Conservation (phyloP, 2,113 vertebrate species). For the Phaethon lepturus region DNA sequence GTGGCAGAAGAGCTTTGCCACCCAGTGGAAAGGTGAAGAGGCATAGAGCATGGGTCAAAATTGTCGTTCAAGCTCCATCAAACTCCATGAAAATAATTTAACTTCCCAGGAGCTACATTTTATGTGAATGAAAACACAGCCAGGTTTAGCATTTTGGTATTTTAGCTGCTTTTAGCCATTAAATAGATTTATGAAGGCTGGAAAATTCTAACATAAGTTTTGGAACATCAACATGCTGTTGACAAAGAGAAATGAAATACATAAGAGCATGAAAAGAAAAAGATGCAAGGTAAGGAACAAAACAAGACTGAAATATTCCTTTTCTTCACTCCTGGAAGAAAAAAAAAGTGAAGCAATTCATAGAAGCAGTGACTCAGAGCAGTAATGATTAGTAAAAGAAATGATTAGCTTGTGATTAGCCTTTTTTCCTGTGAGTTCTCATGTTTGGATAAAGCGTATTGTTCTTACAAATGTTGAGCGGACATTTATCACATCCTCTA, state of each 20-base stretch:
- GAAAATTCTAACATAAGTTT: neutral
- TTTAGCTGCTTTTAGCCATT: neutral
- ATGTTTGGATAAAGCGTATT: slow-evolving; percentile 64
- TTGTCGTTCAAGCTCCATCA: neutral
- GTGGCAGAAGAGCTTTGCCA: neutral
- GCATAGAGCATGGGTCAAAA: neutral
- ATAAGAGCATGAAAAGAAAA: neutral
- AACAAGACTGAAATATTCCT: neutral
- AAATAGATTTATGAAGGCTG: neutral
- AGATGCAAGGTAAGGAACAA: neutral
- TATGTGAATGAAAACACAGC: neutral
- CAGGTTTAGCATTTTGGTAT: neutral
- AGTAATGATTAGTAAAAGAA: slow-evolving; percentile 61
- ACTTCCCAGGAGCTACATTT: neutral
- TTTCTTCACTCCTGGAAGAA: slow-evolving; percentile 5
- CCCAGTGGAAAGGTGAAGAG: neutral
- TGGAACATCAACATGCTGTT: neutral
- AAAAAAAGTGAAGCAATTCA: neutral
- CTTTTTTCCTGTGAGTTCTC: slow-evolving; percentile 59
- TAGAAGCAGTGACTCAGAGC: slow-evolving; percentile 48
- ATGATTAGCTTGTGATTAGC: slow-evolving; percentile 52
- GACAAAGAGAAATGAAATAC: neutral
- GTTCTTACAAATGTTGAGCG: slow-evolving; percentile 52
- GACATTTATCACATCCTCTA: slow-evolving; percentile 72
- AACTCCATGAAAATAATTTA: neutral